These are phyloP conservation scores for Zophobas morio DNA, from an alignment of 1,140 invertebrate genomes.

Conservation along the genomic window DNA sequence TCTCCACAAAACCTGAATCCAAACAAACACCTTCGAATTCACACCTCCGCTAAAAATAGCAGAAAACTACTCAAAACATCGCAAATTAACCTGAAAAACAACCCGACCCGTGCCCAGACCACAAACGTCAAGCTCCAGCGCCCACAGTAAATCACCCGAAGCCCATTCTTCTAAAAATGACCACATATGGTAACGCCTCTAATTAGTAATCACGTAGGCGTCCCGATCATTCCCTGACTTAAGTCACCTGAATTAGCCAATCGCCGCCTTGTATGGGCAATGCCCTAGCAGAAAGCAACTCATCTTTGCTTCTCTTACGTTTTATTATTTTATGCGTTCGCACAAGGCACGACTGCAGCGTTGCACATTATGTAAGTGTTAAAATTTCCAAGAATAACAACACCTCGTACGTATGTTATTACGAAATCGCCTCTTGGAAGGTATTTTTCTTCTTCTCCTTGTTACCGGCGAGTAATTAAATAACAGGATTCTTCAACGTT, in stretches of 20 bases:
- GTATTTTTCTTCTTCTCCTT: neutral
- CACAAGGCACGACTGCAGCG: neutral
- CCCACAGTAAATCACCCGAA: neutral
- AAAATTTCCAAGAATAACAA: constrained; percentile 38
- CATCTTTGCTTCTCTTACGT: neutral
- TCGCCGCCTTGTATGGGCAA: neutral
- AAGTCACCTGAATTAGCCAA: neutral
- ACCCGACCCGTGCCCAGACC: neutral
- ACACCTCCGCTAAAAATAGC: too few relatives aligned
- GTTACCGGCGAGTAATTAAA: constrained; percentile 16
- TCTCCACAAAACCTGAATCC: too few relatives aligned
- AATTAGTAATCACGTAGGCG: constrained; percentile 3
- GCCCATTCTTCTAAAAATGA: neutral
- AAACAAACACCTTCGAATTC: too few relatives aligned
- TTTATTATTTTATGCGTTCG: neutral
- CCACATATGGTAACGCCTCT: constrained; percentile 1
- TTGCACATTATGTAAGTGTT: constrained; percentile 31
- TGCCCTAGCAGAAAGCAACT: neutral
- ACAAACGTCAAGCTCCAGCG: neutral
- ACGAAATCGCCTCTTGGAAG: constrained; percentile 10
- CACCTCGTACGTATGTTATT: constrained; percentile 27
- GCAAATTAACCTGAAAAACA: too few relatives aligned
- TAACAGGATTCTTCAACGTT: neutral
- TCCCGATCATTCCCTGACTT: neutral
- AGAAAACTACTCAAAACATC: too few relatives aligned